Evolutionary conservation across 23 tunicate species (phyloP), one percentile per base, ranked within the genome.

Genomic region (Phallusia fumigata): DNA sequence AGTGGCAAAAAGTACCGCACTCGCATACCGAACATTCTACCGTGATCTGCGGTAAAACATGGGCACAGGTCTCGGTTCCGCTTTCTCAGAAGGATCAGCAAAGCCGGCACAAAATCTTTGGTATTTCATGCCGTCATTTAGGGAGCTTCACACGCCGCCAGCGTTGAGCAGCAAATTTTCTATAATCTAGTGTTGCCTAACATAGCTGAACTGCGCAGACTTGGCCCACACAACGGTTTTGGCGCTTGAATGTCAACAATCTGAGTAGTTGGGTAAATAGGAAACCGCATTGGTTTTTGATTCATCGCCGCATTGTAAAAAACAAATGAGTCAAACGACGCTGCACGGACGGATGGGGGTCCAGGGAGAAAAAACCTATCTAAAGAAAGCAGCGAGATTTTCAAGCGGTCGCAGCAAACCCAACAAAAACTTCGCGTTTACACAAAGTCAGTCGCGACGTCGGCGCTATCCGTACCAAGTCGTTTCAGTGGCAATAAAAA

Each of bases 21-120:
- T 22, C 69, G 69, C 69, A 58, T 58, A 58, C 15, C 69, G 69
- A 58, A 24, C 69, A 58, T 58, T 58, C 69, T 58, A 5, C 69
- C 69, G 69, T 58, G 69, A 58, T 58, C 69, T 21, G 16, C 5
- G 26, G 1, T 3, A 58, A 24, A 58, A 58, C 26, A 11, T 58
- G 28, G 8, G 47, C 47, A 3, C 47, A 40, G 47, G 47, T 40
- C 47, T 5, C 8, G 3, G 16, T 58, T 58, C 16, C 16, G 69
- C 11, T 13, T 58, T 58, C 69, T 21, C 3, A 58, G 69, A 58
- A 58, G 28, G n/a, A n/a, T n/a, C 69, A 16, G 26, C 69, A 58
- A 13, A 24, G 16, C 26, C 69, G 69, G 69, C 1, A 24, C 69
- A 58, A 58, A 58, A 58, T 13, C 26, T 8, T 58, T 58, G 28